Evolutionary conservation across 1,140 invertebrate species (phyloP).

Genomic region (Brachionus sp.): DNA sequence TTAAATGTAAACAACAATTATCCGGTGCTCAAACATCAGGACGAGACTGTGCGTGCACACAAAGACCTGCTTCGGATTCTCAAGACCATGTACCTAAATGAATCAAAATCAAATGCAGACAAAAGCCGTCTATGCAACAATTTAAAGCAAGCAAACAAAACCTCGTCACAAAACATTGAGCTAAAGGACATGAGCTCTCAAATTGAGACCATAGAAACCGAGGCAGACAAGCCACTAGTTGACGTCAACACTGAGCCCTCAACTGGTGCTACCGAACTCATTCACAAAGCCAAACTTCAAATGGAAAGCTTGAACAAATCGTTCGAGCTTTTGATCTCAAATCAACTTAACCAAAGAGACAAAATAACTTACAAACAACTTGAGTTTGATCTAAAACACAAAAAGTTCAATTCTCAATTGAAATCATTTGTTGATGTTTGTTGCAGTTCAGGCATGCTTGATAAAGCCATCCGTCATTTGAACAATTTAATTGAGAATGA

Average conservation of each 20-base stretch:
- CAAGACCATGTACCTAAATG: not conserved
- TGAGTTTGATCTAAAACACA: constrained; percentile 28
- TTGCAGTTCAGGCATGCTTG: not conserved
- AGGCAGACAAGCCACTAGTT: not conserved
- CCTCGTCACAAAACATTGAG: not conserved
- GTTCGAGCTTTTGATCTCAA: constrained; percentile 15
- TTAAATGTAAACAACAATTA: constrained; percentile 41
- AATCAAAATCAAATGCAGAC: not conserved
- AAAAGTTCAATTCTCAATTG: constrained; percentile 5
- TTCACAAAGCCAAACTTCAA: constrained; percentile 45
- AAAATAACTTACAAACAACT: not conserved
- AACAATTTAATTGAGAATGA: not conserved
- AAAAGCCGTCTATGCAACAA: not conserved
- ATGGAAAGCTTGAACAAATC: constrained; percentile 44
- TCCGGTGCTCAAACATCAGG: not conserved
- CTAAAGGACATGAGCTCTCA: not conserved
- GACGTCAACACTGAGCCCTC: not conserved
- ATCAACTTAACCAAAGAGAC: not conserved
- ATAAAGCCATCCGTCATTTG: not conserved
- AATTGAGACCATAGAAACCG: not conserved
- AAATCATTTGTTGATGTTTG: constrained; percentile 31
- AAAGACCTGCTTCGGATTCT: not conserved
- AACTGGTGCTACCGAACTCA: not conserved
- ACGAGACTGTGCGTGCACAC: not conserved
- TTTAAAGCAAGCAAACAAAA: not conserved